Conservation (phyloP, 2,888 invertebrate genomes). For the Oxytorus armatus region DNA sequence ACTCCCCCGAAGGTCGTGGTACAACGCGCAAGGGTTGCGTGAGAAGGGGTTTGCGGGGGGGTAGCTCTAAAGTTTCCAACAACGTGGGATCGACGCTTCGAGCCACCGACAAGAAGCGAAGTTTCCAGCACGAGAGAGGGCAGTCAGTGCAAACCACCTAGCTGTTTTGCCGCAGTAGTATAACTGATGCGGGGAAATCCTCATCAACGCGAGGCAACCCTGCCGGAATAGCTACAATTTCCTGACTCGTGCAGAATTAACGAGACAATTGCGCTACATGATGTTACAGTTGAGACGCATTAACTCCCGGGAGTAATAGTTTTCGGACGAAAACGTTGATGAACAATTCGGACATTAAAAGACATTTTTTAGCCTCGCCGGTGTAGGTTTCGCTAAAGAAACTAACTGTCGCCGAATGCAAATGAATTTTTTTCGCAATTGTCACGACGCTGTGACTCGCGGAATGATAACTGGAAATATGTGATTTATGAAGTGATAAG, state of each 20-base stretch:
- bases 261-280: slow-evolving; percentile 35
- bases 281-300: slow-evolving; percentile 21
- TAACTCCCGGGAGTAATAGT: not conserved
- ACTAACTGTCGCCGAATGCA: not conserved
- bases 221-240: slow-evolving; percentile 14
- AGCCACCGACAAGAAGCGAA: slow-evolving; percentile 46
- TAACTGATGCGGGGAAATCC: slow-evolving; percentile 38
- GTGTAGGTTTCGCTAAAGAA: too few species aligned
- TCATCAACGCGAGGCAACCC: slow-evolving; percentile 27
- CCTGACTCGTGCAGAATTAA: slow-evolving; percentile 44
- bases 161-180: slow-evolving; percentile 41
- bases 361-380: not conserved
- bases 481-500: too few species aligned
- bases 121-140: slow-evolving; percentile 39
- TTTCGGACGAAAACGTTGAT: slow-evolving; percentile 1
- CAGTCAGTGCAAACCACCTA: slow-evolving; percentile 29
- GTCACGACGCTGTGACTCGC: not conserved
- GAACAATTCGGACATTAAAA: slow-evolving; percentile 1
- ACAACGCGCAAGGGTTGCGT: slow-evolving; percentile 7
- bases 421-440: not conserved
- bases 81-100: slow-evolving; percentile 50
- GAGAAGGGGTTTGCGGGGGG: not conserved
- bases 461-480: too few species aligned
- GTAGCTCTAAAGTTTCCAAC: slow-evolving; percentile 53
- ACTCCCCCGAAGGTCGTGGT: not conserved